These are phyloP conservation scores for Tachina fera DNA, from an alignment of 2,888 invertebrate species.

Conservation along the genomic window DNA sequence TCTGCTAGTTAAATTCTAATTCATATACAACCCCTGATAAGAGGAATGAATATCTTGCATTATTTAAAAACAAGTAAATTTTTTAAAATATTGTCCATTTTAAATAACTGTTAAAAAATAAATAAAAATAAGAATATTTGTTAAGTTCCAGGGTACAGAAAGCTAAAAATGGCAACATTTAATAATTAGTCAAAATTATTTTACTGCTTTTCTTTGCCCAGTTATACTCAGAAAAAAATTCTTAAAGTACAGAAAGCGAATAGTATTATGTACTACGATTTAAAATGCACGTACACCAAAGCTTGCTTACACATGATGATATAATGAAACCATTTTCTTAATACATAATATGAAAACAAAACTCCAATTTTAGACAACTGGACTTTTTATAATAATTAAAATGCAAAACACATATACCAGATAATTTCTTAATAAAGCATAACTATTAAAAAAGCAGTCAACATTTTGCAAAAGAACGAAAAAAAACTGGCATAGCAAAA, in stretches of 20 bases:
- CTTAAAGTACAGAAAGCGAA: neutral
- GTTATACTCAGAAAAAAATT: neutral
- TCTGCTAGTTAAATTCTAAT: too few species aligned
- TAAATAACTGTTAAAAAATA: too few species aligned
- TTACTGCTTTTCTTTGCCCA: neutral
- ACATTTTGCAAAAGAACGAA: constrained; percentile 44
- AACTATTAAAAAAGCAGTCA: constrained; percentile 44
- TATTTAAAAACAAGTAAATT: too few species aligned
- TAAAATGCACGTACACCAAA: constrained; percentile 70
- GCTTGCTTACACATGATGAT: neutral
- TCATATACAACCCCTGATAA: too few species aligned
- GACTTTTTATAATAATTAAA: constrained; percentile 68
- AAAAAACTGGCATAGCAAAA: neutral
- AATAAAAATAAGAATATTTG: too few species aligned
- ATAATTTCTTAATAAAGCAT: constrained; percentile 61
- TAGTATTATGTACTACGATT: constrained; percentile 21
- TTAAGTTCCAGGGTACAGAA: too few species aligned
- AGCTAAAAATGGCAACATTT: too few species aligned
- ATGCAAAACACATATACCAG: constrained; percentile 66
- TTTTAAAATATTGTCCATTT: too few species aligned
- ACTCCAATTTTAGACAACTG: constrained; percentile 27
- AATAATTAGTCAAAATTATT: neutral
- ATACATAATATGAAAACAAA: constrained; percentile 6
- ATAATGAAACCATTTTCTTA: constrained; percentile 4
- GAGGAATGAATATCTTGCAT: too few species aligned